Conservation (phyloP, 1,140 invertebrate genomes). For the Aradophagus sp. region DNA sequence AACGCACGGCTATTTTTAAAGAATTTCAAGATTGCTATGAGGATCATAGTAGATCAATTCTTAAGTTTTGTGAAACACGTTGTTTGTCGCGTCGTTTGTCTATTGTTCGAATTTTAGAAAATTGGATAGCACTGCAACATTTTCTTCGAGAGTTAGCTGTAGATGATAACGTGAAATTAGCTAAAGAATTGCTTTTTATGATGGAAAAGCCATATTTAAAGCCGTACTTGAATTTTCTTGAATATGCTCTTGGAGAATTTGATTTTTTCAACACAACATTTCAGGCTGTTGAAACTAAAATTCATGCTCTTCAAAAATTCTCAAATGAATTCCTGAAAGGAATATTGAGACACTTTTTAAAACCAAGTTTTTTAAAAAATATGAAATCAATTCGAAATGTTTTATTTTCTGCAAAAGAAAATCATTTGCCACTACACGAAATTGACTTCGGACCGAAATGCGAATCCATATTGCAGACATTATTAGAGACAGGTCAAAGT, state of each 20-base stretch:
- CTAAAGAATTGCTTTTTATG: background rate
- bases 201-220: slow-evolving; percentile 10
- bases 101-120: slow-evolving; percentile 7
- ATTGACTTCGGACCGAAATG: slow-evolving; percentile 21
- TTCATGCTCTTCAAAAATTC: slow-evolving; percentile 10
- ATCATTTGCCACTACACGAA: slow-evolving; percentile 16
- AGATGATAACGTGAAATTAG: background rate
- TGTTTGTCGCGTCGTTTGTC: slow-evolving; percentile 9
- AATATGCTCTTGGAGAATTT: slow-evolving; percentile 28
- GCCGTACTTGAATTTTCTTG: slow-evolving; percentile 27
- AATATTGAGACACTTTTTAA: slow-evolving; percentile 23
- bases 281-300: slow-evolving; percentile 18
- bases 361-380: slow-evolving; percentile 6
- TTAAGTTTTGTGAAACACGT: slow-evolving; percentile 16
- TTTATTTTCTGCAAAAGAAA: background rate
- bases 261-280: slow-evolving; percentile 29
- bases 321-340: slow-evolving; percentile 13
- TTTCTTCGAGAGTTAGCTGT: slow-evolving; percentile 5
- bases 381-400: background rate
- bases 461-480: background rate
- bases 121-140: slow-evolving; percentile 5
- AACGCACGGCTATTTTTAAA: no score
- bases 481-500: background rate
- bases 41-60: slow-evolving; percentile 3
- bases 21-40: slow-evolving; percentile 6